Percentiles rank a stretch among this genome's conserved stretches.
Conservation (phyloP, 2,797 vertebrate genomes). For the Enteromius treurensis region DNA sequence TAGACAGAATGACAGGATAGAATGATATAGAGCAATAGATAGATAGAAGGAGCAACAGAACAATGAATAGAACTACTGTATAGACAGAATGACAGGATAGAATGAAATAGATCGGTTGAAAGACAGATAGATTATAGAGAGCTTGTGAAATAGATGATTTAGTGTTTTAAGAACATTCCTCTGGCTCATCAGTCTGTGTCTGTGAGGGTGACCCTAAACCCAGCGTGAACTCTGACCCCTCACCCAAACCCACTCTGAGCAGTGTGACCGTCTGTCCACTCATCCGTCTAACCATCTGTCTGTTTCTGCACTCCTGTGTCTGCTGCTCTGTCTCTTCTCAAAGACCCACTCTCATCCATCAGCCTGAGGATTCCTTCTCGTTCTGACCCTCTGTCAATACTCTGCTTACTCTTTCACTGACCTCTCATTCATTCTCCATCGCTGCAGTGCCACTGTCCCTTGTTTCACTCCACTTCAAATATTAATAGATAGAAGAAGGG, state of each 20-base stretch:
- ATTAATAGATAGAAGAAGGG: no score
- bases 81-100: background rate
- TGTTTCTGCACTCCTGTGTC: conserved; percentile 31
- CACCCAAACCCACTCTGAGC: conserved; percentile 17
- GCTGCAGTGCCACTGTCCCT: background rate
- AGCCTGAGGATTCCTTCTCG: conserved; percentile 25
- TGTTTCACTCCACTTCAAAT: background rate
- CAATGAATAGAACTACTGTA: background rate
- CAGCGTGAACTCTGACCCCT: conserved; percentile 56
- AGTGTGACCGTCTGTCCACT: conserved; percentile 17
- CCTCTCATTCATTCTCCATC: conserved; percentile 13
- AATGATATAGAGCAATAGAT: background rate
- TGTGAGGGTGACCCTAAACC: conserved; percentile 55
- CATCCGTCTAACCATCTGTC: conserved; percentile 46
- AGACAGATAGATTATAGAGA: background rate
- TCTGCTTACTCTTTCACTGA: conserved; percentile 41
- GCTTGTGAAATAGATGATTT: conserved; percentile 42
- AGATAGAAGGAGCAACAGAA: background rate
- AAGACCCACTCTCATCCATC: conserved; percentile 43
- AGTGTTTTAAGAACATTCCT: conserved; percentile 48
- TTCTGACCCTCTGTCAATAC: conserved; percentile 14
- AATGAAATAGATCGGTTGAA: background rate
- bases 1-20: background rate
- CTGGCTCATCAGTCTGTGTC: conserved; percentile 58
- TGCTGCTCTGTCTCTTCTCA: conserved; percentile 32